A percentile compares a stretch with the other conserved stretches of the same genome.
phyloP scores from a whole-genome alignment of 2,797 vertebrate genomes.

The Acanthiza pusilla region DNA sequence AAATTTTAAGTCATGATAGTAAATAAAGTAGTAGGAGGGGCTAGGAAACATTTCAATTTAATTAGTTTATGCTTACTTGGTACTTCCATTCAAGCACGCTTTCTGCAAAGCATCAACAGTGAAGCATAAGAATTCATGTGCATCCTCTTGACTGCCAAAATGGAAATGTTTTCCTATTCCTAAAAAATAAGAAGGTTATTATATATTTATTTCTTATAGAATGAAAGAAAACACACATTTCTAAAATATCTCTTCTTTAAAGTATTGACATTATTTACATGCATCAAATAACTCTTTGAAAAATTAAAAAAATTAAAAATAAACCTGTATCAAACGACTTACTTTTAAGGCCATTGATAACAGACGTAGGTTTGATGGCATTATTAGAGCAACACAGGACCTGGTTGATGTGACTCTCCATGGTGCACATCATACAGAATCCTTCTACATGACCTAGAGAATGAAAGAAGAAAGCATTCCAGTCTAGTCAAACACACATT shows the following conservation, averaged over 20 bases:
- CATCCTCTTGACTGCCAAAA: constrained; percentile 95
- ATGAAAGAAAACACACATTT: background rate
- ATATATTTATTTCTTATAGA: background rate
- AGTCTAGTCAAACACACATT: background rate
- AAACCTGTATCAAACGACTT: constrained; percentile 61
- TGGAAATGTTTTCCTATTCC: constrained; percentile 96
- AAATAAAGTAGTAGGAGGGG: background rate
- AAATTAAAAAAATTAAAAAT: background rate
- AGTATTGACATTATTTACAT: background rate
- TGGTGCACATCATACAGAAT: constrained; percentile 99
- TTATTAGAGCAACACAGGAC: constrained; percentile 90
- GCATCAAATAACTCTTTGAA: background rate
- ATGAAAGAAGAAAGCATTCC: background rate
- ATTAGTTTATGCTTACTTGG: constrained; percentile 81
- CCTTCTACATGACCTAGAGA: constrained; percentile 87
- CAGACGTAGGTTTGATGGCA: constrained; percentile 90
- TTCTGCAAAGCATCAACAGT: constrained; percentile 98
- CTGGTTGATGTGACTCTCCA: constrained; percentile 94
- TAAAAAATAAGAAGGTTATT: constrained; percentile 47
- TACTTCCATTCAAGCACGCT: constrained; percentile 89
- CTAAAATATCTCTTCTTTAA: background rate
- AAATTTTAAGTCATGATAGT: background rate
- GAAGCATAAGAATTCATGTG: constrained; percentile 95
- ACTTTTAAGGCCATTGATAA: constrained; percentile 95
- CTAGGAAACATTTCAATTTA: background rate